Percentiles rank a stretch among this genome's conserved stretches.
Evolutionary conservation across 2,888 invertebrate species (phyloP).

Genomic region (Colostygia pectinataria): DNA sequence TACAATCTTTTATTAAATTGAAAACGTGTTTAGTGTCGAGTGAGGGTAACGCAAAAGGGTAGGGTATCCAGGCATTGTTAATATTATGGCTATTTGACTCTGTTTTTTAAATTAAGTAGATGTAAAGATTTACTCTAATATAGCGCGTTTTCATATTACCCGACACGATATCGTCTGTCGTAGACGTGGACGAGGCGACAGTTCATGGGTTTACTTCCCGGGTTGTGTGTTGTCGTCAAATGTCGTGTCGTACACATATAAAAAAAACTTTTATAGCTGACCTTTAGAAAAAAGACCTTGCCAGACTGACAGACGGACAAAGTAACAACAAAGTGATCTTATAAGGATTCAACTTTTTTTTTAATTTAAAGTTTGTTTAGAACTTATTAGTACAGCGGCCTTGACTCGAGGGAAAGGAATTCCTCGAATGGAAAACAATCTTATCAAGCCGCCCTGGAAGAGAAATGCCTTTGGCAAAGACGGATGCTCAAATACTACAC

Average conservation of each 20-base stretch:
- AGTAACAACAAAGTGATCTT: background rate
- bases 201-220: too few species aligned
- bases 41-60: too few species aligned
- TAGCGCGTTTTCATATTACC: too few species aligned
- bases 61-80: too few species aligned
- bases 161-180: too few species aligned
- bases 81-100: too few species aligned
- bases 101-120: too few species aligned
- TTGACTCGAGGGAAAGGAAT: conserved; percentile 1
- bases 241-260: too few species aligned
- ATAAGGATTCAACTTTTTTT: background rate
- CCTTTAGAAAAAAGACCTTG: background rate
- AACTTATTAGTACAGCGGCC: conserved; percentile 1
- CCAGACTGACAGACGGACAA: background rate
- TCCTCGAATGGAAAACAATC: conserved; percentile 16
- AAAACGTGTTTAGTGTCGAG: conserved; percentile 22
- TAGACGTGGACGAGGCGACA: too few species aligned
- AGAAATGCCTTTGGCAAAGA: conserved; percentile 13
- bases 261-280: background rate
- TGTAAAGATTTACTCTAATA: too few species aligned
- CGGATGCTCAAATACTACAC: background rate
- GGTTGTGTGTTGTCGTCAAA: too few species aligned
- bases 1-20: conserved; percentile 26
- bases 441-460: conserved; percentile 9
- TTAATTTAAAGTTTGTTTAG: background rate